These are phyloP conservation scores for Hydractinia symbiolongicarpus DNA, from an alignment of 30 jellyfish, hydroid and myxozoan species.

Conservation along the genomic window DNA sequence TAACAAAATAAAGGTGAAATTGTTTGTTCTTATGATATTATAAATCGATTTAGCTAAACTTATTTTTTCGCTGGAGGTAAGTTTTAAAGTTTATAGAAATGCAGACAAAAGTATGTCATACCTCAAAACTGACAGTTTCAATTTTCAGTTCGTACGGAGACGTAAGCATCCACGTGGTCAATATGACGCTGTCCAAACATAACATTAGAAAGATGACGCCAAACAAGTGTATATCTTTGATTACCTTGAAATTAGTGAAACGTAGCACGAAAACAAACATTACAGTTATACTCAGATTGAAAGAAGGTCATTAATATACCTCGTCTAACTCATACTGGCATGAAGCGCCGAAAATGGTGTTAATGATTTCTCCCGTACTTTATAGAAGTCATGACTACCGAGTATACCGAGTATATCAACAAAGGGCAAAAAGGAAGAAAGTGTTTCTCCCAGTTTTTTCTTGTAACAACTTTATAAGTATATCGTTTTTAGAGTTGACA, in stretches of 20 bases:
- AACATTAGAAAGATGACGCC: slow-evolving; percentile 63
- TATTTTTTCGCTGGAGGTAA: too few relatives aligned
- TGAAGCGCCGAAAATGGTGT: neutral
- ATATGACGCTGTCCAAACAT: slow-evolving; percentile 47
- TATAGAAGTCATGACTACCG: neutral
- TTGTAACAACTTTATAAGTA: too few relatives aligned
- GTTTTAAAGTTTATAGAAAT: too few relatives aligned
- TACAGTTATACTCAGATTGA: neutral
- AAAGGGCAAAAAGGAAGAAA: too few relatives aligned
- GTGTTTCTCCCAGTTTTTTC: too few relatives aligned
- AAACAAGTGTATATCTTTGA: slow-evolving; percentile 65
- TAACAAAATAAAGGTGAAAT: neutral
- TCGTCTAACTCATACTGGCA: neutral
- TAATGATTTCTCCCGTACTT: neutral
- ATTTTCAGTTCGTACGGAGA: slow-evolving; percentile 57
- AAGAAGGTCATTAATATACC: neutral
- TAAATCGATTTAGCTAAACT: too few relatives aligned
- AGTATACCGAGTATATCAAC: neutral
- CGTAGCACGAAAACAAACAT: neutral
- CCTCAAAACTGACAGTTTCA: slow-evolving; percentile 42
- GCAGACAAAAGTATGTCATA: slow-evolving; percentile 17
- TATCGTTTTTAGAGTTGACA: too few relatives aligned
- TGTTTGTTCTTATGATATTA: too few relatives aligned
- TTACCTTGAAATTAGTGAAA: slow-evolving; percentile 42
- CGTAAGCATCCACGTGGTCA: slow-evolving; percentile 44